Evolutionary conservation across 2,888 invertebrate genomes (phyloP).

Genomic region (Lapara coniferarum): DNA sequence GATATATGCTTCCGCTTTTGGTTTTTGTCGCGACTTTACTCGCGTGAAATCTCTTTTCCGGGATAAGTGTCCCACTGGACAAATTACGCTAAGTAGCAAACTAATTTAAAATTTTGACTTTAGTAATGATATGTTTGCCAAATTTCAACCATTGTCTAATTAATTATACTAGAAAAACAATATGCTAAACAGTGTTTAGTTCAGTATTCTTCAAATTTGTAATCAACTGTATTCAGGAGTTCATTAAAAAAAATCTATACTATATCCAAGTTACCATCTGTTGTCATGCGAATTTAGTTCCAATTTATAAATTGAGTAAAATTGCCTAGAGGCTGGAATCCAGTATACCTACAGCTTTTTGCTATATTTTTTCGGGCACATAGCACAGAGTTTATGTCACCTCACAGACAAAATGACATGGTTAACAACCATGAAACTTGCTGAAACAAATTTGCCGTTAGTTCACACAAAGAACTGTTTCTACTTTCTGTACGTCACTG

Average conservation of each 20-base stretch:
- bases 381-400: slow-evolving; percentile 17
- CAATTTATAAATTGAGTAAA: neutral
- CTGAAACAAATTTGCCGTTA: slow-evolving; percentile 36
- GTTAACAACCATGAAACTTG: slow-evolving; percentile 57
- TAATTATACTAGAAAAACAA: no score
- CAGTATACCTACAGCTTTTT: slow-evolving; percentile 2
- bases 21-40: neutral
- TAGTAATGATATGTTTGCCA: no score
- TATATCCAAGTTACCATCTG: neutral
- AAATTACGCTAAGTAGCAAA: no score
- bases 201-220: no score
- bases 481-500: slow-evolving; percentile 15
- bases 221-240: no score
- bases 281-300: neutral
- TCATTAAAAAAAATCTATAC: no score
- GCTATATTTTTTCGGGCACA: slow-evolving; percentile 7
- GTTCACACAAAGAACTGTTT: slow-evolving; percentile 28
- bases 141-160: no score
- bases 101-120: no score
- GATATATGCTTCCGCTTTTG: neutral
- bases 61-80: no score
- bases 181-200: no score
- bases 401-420: slow-evolving; percentile 45
- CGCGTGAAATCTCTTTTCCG: no score
- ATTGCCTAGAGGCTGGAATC: neutral